phyloP scores from a whole-genome alignment of 2,797 vertebrate species.

The Okamejei kenojei region DNA sequence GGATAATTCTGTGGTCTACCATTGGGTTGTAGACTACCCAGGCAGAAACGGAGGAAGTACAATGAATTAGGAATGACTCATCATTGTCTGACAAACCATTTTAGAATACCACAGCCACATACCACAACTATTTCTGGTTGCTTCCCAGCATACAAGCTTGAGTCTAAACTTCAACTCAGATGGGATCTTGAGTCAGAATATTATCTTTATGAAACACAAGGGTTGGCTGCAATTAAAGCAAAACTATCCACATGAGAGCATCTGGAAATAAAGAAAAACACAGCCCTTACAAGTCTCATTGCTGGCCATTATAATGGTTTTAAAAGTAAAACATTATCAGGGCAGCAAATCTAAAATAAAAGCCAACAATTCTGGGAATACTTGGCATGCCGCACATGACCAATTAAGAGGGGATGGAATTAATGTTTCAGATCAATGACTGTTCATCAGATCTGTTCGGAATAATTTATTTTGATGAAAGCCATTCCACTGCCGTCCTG shows the following conservation, averaged over 20 bases:
- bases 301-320: not conserved
- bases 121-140: not conserved
- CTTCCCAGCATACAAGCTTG: not conserved
- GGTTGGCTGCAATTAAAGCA: not conserved
- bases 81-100: not conserved
- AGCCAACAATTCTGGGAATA: too few relatives aligned
- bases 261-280: not conserved
- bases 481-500: too few relatives aligned
- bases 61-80: not conserved
- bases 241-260: not conserved
- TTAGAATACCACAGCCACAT: not conserved
- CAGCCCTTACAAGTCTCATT: not conserved
- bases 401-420: too few relatives aligned
- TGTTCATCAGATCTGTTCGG: too few relatives aligned
- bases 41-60: too few relatives aligned
- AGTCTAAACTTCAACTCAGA: not conserved
- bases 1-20: too few relatives aligned
- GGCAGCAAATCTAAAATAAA: too few relatives aligned
- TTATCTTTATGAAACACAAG: not conserved
- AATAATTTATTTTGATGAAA: too few relatives aligned
- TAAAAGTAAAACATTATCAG: too few relatives aligned
- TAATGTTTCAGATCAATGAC: too few relatives aligned
- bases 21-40: too few relatives aligned
- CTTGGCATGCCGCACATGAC: too few relatives aligned
- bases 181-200: not conserved